These are phyloP conservation scores for Labeo rohita DNA, from an alignment of 2,113 vertebrate species.

Conservation along the genomic window DNA sequence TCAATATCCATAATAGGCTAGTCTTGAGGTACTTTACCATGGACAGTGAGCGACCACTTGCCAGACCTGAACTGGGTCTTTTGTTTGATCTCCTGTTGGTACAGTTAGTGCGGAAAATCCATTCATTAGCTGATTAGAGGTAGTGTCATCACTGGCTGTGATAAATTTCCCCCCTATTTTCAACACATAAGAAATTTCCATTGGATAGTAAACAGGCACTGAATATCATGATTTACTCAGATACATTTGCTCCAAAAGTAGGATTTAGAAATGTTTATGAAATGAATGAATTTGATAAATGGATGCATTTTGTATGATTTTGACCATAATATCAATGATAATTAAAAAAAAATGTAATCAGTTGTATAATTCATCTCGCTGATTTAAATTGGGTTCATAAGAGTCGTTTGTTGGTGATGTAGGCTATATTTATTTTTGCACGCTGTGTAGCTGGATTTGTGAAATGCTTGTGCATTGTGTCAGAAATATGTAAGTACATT, in stretches of 20 bases:
- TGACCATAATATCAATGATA: background rate
- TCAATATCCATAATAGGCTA: too few species aligned
- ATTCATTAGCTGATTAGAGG: slow-evolving; percentile 68
- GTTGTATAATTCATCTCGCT: too few species aligned
- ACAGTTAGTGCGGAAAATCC: slow-evolving; percentile 72
- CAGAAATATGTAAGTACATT: background rate
- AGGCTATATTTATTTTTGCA: background rate
- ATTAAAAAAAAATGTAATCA: background rate
- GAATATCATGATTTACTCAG: background rate
- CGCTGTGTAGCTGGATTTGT: background rate
- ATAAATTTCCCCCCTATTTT: slow-evolving; percentile 70
- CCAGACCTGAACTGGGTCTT: slow-evolving; percentile 71
- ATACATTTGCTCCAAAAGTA: background rate
- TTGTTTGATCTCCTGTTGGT: slow-evolving; percentile 62
- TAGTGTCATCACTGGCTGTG: slow-evolving; percentile 62
- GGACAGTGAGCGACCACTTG: background rate
- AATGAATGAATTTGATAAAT: background rate
- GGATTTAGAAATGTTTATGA: background rate
- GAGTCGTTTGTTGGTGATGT: background rate
- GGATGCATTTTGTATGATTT: too few species aligned
- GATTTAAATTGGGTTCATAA: background rate
- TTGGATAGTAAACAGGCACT: background rate
- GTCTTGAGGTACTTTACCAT: background rate
- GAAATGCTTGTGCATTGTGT: background rate
- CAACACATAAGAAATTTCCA: slow-evolving; percentile 6